Evolutionary conservation across 2,113 vertebrate species (phyloP).

Genomic region (Noctilio leporinus): DNA sequence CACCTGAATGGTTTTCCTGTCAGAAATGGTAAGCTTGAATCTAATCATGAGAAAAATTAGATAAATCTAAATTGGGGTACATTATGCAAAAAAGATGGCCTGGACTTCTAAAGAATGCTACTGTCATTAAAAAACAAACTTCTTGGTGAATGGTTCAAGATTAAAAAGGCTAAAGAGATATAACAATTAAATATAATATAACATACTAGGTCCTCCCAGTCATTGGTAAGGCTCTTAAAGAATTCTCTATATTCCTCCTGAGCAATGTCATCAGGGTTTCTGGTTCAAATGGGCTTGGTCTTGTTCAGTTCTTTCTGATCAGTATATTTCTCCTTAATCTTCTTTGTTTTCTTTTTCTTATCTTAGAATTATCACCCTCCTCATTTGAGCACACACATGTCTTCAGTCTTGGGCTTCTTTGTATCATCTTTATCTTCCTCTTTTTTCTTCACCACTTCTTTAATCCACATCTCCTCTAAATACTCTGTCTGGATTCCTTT

Average conservation of each 20-base stretch:
- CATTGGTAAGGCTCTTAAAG: constrained; percentile 91
- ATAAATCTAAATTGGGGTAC: not conserved
- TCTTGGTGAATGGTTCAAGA: not conserved
- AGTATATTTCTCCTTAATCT: constrained; percentile 96
- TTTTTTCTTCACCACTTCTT: constrained; percentile 94
- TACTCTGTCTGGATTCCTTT: constrained; percentile 95
- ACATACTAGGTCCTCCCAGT: constrained; percentile 94
- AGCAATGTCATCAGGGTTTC: constrained; percentile 93
- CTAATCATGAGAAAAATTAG: not conserved
- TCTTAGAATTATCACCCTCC: constrained; percentile 86
- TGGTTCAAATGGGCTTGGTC: constrained; percentile 96
- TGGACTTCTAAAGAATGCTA: not conserved
- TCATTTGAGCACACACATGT: constrained; percentile 90
- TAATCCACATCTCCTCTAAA: constrained; percentile 89
- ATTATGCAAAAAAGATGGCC: not conserved
- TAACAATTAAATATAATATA: not conserved
- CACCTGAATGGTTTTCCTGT: not conserved
- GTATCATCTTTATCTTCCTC: constrained; percentile 77
- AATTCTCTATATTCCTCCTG: constrained; percentile 85
- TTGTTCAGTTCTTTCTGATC: constrained; percentile 96
- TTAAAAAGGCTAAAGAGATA: not conserved
- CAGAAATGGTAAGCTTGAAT: not conserved
- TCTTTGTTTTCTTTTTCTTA: constrained; percentile 92
- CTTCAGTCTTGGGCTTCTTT: constrained; percentile 93
- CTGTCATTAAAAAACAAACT: not conserved